Percentiles rank a stretch among this genome's conserved stretches.
These are phyloP conservation scores for Gallinago solitaria DNA, from an alignment of 2,797 vertebrate genomes.

Conservation along the genomic window DNA sequence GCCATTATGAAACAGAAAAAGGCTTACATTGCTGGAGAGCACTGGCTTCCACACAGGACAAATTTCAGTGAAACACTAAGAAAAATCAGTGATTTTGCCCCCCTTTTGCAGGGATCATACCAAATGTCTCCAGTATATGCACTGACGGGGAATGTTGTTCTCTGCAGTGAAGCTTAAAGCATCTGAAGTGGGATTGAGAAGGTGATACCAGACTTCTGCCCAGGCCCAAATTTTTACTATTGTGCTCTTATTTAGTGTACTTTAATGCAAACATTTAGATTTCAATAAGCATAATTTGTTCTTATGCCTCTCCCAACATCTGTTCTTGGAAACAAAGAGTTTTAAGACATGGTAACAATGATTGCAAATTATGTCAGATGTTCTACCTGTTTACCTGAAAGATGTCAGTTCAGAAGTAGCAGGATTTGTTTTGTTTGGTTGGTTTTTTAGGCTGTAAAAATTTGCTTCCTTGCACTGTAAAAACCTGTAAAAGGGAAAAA, in stretches of 20 bases:
- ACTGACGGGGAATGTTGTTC: rapidly evolving
- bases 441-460: conserved; percentile 77
- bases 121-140: not conserved
- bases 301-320: not conserved
- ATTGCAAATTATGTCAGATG: not conserved
- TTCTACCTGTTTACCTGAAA: conserved; percentile 78
- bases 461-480: conserved; percentile 79
- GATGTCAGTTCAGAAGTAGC: conserved; percentile 77
- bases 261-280: not conserved
- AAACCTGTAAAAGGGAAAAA: conserved; percentile 68
- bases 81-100: not conserved
- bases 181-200: not conserved
- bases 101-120: not conserved
- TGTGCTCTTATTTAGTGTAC: not conserved
- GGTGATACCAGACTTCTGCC: not conserved
- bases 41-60: not conserved
- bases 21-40: not conserved
- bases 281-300: not conserved
- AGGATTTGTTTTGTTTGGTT: conserved; percentile 73
- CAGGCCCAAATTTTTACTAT: not conserved
- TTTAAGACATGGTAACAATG: not conserved
- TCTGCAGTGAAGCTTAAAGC: not conserved
- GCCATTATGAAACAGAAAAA: not conserved
- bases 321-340: not conserved
- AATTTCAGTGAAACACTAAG: not conserved